These are phyloP conservation scores for Campoletis sonorensis DNA, from an alignment of 1,140 invertebrate species.

Conservation along the genomic window DNA sequence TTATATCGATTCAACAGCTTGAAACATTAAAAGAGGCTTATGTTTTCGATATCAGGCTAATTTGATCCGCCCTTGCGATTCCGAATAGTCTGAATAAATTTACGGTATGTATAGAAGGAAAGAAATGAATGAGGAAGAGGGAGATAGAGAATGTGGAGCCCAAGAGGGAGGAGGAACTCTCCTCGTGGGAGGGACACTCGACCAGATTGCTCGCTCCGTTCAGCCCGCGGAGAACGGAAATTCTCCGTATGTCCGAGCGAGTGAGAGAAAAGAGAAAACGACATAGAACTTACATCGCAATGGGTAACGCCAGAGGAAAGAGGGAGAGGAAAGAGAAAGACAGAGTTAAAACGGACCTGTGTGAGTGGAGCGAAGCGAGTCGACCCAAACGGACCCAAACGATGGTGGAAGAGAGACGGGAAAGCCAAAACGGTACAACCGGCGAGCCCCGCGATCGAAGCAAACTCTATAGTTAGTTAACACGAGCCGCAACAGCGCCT, in stretches of 20 bases:
- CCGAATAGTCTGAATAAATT: not conserved
- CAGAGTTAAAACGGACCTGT: not conserved
- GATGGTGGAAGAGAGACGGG: not conserved
- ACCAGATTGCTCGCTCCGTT: not conserved
- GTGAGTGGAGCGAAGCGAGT: not conserved
- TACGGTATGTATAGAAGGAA: not conserved
- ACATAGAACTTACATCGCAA: not conserved
- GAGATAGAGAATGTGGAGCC: not conserved
- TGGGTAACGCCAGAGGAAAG: not conserved
- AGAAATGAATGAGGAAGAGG: constrained; percentile 10
- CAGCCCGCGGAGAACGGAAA: not conserved
- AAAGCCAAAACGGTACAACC: constrained; percentile 42
- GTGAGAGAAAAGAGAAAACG: not conserved
- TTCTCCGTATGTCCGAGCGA: not conserved
- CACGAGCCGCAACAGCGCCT: constrained; percentile 9
- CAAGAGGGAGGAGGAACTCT: not conserved
- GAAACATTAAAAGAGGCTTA: no score
- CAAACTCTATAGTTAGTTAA: constrained; percentile 21
- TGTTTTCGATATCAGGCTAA: no score
- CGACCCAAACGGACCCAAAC: constrained; percentile 1
- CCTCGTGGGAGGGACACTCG: not conserved
- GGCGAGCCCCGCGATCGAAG: not conserved
- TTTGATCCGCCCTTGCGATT: not conserved
- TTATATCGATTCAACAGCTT: no score
- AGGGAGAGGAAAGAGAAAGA: not conserved